Evolutionary conservation across 2,113 vertebrate species (phyloP).

Genomic region (Empidonax traillii): DNA sequence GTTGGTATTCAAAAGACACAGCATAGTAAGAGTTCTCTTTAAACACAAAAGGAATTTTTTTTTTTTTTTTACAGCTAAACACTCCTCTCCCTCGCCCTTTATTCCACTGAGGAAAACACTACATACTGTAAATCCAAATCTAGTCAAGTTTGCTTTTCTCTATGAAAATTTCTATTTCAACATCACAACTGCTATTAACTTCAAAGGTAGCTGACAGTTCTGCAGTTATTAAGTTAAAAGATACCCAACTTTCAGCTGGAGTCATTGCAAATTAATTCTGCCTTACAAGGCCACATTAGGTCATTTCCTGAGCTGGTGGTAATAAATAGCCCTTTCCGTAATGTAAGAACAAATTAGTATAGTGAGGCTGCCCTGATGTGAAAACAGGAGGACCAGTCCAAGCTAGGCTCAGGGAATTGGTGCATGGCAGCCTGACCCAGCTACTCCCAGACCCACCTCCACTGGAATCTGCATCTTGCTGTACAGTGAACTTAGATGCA

Average conservation of each 20-base stretch:
- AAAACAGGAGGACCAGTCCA: not conserved
- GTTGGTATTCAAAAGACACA: not conserved
- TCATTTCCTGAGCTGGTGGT: conserved; percentile 70
- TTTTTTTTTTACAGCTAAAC: conserved; percentile 2
- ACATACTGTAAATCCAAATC: not conserved
- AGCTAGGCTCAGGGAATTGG: not conserved
- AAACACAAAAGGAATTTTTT: conserved; percentile 1
- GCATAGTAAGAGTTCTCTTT: not conserved
- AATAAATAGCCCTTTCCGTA: conserved; percentile 69
- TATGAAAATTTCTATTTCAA: conserved; percentile 67
- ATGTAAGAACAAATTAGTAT: conserved; percentile 50
- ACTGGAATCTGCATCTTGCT: not conserved
- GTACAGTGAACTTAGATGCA: fast-evolving
- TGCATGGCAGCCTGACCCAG: not conserved
- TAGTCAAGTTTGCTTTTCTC: conserved; percentile 48
- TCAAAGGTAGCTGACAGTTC: conserved; percentile 69
- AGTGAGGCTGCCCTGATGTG: conserved; percentile 34
- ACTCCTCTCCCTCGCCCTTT: not conserved
- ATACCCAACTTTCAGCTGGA: conserved; percentile 65
- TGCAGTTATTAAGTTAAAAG: conserved; percentile 74
- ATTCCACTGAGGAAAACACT: not conserved
- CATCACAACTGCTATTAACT: conserved; percentile 72
- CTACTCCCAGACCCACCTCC: not conserved
- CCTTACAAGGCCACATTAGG: conserved; percentile 66
- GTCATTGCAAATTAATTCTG: conserved; percentile 75